Evolutionary conservation across 2,797 vertebrate species (phyloP).

Genomic region (Decapterus maruadsi): DNA sequence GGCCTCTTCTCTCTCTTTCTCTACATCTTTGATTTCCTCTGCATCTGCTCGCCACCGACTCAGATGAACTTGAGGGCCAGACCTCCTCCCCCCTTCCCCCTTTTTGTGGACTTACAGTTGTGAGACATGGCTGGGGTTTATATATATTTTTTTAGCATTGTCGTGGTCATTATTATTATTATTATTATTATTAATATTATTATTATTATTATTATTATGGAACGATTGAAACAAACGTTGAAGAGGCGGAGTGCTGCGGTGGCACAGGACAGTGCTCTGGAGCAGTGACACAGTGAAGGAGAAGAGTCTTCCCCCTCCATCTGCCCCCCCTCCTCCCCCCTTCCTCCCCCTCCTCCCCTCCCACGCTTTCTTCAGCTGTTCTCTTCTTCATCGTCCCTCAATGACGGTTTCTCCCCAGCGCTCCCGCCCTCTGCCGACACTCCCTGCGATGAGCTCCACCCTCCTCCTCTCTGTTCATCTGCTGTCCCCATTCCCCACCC

Average conservation of each 20-base stretch:
- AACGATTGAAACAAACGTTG: slow-evolving; percentile 63
- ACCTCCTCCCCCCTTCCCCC: slow-evolving; percentile 61
- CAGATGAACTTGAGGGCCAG: slow-evolving; percentile 71
- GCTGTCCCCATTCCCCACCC: slow-evolving; percentile 65
- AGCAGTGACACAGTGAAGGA: slow-evolving; percentile 73
- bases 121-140: slow-evolving; percentile 78
- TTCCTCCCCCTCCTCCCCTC: slow-evolving; percentile 11
- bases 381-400: slow-evolving; percentile 49
- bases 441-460: slow-evolving; percentile 29
- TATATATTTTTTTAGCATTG: slow-evolving; percentile 81
- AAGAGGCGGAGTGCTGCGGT: slow-evolving; percentile 55
- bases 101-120: slow-evolving; percentile 78
- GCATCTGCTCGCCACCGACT: slow-evolving; percentile 60
- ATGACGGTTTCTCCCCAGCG: slow-evolving; percentile 78
- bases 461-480: slow-evolving; percentile 75
- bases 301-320: slow-evolving; percentile 74
- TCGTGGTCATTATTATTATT: slow-evolving; percentile 56
- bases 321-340: slow-evolving; percentile 17
- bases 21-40: slow-evolving; percentile 43
- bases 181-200: slow-evolving; percentile 58
- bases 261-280: slow-evolving; percentile 61
- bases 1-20: slow-evolving; percentile 54
- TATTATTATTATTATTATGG: slow-evolving; percentile 69
- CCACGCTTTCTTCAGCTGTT: slow-evolving; percentile 40
- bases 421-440: slow-evolving; percentile 86